Percentiles rank a stretch among this genome's conserved stretches.
These are phyloP conservation scores for Diabrotica undecimpunctata DNA, from an alignment of 1,140 invertebrate genomes.

Conservation along the genomic window DNA sequence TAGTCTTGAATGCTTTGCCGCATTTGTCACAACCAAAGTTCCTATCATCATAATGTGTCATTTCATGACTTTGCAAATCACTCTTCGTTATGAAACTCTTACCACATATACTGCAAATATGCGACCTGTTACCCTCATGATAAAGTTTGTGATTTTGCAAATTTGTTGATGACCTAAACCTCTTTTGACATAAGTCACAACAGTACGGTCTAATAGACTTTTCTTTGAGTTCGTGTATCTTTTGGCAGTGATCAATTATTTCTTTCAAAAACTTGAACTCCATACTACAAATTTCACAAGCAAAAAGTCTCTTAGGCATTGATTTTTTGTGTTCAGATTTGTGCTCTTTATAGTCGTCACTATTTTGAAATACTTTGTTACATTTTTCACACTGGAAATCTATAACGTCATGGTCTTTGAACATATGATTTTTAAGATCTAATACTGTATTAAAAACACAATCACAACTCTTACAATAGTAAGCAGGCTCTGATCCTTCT, in stretches of 20 bases:
- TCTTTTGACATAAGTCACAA: constrained; percentile 29
- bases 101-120: constrained; percentile 54
- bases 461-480: constrained; percentile 14
- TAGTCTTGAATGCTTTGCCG: constrained; percentile 53
- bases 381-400: constrained; percentile 13
- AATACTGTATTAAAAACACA: background rate
- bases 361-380: constrained; percentile 3
- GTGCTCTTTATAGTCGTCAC: constrained; percentile 14
- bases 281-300: constrained; percentile 32
- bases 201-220: constrained; percentile 34
- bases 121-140: constrained; percentile 31
- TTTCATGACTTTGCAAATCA: constrained; percentile 52
- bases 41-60: constrained; percentile 63
- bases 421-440: constrained; percentile 5
- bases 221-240: constrained; percentile 27
- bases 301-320: constrained; percentile 25
- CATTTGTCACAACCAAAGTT: constrained; percentile 67
- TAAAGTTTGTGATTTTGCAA: constrained; percentile 36
- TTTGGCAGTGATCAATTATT: constrained; percentile 30
- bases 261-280: constrained; percentile 25
- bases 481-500: constrained; percentile 3
- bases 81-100: constrained; percentile 56
- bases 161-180: constrained; percentile 29
- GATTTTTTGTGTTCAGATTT: constrained; percentile 6
- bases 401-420: constrained; percentile 6